Percentiles rank a stretch among this genome's conserved stretches.
phyloP scores from a whole-genome alignment of 2,113 vertebrate species.

The Pitta sordida region DNA sequence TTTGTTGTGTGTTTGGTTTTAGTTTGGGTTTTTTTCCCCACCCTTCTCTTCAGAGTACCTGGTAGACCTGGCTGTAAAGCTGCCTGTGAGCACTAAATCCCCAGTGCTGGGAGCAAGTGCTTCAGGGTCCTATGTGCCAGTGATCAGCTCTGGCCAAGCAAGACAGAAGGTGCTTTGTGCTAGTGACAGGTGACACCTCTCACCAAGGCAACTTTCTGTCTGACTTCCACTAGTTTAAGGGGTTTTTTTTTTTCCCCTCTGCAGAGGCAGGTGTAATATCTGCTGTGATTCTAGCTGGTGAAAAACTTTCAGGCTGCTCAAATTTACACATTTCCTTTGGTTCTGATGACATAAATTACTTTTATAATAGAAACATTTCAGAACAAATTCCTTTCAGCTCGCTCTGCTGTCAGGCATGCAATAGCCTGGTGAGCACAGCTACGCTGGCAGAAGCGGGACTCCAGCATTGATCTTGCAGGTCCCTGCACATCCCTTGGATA shows the following conservation, averaged over 20 bases:
- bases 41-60: neutral
- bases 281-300: neutral
- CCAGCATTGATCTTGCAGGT: neutral
- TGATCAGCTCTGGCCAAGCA: neutral
- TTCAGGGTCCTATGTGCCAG: neutral
- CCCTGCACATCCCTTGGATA: neutral
- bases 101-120: neutral
- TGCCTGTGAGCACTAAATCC: neutral
- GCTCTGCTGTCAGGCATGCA: accelerated
- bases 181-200: neutral
- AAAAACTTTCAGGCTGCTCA: neutral
- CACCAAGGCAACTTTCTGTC: neutral
- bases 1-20: neutral
- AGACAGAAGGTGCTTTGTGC: neutral
- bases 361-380: neutral
- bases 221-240: neutral
- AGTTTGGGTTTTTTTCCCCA: neutral
- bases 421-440: neutral
- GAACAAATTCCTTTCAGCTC: neutral
- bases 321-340: neutral
- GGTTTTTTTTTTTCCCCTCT: neutral
- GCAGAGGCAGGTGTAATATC: neutral
- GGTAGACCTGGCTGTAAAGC: neutral
- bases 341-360: neutral
- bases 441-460: neutral